These are phyloP conservation scores for Drosophila diplacantha DNA, from an alignment of 2,888 invertebrate genomes.

Conservation along the genomic window DNA sequence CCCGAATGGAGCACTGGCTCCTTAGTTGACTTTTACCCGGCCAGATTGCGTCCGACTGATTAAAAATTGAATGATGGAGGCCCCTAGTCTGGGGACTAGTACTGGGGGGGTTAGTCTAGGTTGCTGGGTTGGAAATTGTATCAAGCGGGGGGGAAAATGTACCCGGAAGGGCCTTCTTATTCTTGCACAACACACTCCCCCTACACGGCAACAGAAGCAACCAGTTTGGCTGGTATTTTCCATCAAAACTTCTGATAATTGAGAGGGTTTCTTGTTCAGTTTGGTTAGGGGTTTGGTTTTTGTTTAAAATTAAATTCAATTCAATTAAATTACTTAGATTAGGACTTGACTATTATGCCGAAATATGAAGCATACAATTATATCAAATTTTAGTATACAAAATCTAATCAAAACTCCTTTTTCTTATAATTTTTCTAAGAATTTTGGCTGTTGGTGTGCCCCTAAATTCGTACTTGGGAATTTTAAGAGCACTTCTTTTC, in stretches of 20 bases:
- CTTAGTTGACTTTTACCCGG: conserved; percentile 24
- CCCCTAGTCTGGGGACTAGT: not conserved
- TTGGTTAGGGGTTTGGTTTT: not conserved
- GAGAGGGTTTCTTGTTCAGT: not conserved
- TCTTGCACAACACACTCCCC: not conserved
- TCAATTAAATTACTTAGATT: no score
- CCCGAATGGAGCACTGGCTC: conserved; percentile 1
- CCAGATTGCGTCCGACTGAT: conserved; percentile 50
- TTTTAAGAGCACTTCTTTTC: no score
- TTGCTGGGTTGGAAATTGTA: conserved; percentile 1
- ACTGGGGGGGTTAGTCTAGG: not conserved
- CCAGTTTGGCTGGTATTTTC: no score
- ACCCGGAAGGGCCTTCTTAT: not conserved
- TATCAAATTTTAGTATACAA: no score
- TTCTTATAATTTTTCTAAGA: no score
- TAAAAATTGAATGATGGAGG: conserved; percentile 66
- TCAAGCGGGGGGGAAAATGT: conserved; percentile 1
- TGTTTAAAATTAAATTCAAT: not conserved
- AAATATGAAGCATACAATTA: no score
- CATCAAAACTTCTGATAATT: not conserved
- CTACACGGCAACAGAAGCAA: conserved; percentile 9
- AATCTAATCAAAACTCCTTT: no score
- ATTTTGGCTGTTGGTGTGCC: no score
- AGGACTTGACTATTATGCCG: no score
- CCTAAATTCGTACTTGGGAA: no score